phyloP scores from a whole-genome alignment of 2,797 vertebrate genomes.

The Cyclura pinguis region DNA sequence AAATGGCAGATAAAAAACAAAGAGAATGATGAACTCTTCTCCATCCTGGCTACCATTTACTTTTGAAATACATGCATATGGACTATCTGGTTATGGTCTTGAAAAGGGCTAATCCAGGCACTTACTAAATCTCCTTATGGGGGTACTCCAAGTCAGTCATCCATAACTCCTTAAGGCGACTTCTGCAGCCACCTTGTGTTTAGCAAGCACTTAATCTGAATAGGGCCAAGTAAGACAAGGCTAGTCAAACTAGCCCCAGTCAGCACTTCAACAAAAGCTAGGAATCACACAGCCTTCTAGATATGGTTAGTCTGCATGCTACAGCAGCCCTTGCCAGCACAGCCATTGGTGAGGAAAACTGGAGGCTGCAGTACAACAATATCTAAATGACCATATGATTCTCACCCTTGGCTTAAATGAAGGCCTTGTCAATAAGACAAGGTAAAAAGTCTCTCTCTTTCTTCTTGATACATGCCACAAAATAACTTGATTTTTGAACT shows the following conservation, averaged over 20 bases:
- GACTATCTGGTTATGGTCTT: background rate
- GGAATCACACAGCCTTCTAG: too few relatives aligned
- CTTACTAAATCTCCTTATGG: background rate
- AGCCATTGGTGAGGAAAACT: too few relatives aligned
- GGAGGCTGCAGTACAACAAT: too few relatives aligned
- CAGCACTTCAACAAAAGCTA: background rate
- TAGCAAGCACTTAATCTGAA: background rate
- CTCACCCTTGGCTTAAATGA: too few relatives aligned
- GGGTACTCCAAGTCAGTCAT: background rate
- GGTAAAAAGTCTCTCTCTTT: background rate
- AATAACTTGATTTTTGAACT: background rate
- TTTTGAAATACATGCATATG: background rate
- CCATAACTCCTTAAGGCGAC: background rate
- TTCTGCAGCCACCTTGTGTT: background rate
- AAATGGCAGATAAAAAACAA: background rate
- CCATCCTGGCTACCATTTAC: background rate
- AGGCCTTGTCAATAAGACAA: background rate
- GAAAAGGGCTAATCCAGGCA: background rate
- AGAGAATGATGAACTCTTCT: background rate
- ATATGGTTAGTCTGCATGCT: too few relatives aligned
- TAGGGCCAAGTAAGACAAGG: background rate
- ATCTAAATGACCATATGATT: too few relatives aligned
- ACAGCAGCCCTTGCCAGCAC: too few relatives aligned
- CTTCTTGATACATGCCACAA: background rate
- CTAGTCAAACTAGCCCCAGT: too few relatives aligned